Evolutionary conservation across 2,797 vertebrate species (phyloP).

Genomic region (Sylvia borin): DNA sequence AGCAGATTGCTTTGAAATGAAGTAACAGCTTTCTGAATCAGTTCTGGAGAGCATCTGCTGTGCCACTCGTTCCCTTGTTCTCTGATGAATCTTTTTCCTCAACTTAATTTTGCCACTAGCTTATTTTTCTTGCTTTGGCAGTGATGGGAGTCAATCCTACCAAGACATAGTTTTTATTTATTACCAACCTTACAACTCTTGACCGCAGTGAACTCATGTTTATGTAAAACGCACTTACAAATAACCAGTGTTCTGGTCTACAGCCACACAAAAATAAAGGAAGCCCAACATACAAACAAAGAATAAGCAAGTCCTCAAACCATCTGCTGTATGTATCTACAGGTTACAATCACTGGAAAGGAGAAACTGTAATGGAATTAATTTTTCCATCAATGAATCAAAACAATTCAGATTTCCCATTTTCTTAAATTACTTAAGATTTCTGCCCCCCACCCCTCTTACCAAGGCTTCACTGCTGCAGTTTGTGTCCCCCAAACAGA

Average conservation of each 20-base stretch:
- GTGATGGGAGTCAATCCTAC: background rate
- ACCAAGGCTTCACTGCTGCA: background rate
- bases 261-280: background rate
- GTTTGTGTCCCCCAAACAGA: background rate
- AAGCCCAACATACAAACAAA: background rate
- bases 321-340: background rate
- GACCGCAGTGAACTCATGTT: background rate
- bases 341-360: background rate
- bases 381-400: background rate
- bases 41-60: background rate
- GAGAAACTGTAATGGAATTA: background rate
- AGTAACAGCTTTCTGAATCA: background rate
- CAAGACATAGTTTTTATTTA: background rate
- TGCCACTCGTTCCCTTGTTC: background rate
- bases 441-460: background rate
- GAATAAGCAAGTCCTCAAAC: background rate
- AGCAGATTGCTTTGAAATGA: background rate
- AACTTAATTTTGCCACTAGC: background rate
- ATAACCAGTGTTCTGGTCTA: background rate
- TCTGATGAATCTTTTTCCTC: background rate
- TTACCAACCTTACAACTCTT: background rate
- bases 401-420: background rate
- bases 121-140: background rate
- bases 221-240: background rate
- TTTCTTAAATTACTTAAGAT: background rate